Evolutionary conservation across 2,113 vertebrate genomes (phyloP).

Genomic region (Sphyrna mokarran): DNA sequence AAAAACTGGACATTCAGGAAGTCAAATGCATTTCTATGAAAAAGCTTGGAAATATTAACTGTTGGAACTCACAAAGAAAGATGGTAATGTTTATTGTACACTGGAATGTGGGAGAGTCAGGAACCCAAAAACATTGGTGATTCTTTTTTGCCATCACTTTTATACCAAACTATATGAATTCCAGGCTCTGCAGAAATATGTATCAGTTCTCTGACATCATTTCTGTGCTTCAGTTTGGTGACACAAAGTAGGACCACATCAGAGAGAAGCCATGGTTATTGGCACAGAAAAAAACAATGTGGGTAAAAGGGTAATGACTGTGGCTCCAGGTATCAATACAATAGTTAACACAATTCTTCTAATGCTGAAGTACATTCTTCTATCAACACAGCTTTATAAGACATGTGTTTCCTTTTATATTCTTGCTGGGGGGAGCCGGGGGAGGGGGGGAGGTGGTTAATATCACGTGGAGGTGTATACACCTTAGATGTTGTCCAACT

Average conservation of each 20-base stretch:
- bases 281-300: not conserved
- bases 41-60: not conserved
- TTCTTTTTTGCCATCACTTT: not conserved
- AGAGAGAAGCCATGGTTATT: not conserved
- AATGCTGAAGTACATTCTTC: not conserved
- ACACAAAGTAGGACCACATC: not conserved
- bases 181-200: not conserved
- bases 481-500: not conserved
- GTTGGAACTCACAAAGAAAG: not conserved
- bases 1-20: not conserved
- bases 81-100: not conserved
- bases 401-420: too few species aligned
- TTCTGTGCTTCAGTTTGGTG: not conserved
- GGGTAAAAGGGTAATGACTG: not conserved
- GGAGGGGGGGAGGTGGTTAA: not conserved
- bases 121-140: not conserved
- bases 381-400: not conserved
- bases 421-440: not conserved
- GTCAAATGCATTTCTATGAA: not conserved
- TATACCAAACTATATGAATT: not conserved
- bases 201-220: not conserved
- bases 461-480: not conserved
- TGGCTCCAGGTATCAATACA: too few species aligned
- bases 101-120: not conserved
- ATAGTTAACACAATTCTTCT: not conserved